A percentile compares a stretch with the other conserved stretches of the same genome.
Conservation (phyloP, 2,888 invertebrate species). For the Dryobotodes eremita region DNA sequence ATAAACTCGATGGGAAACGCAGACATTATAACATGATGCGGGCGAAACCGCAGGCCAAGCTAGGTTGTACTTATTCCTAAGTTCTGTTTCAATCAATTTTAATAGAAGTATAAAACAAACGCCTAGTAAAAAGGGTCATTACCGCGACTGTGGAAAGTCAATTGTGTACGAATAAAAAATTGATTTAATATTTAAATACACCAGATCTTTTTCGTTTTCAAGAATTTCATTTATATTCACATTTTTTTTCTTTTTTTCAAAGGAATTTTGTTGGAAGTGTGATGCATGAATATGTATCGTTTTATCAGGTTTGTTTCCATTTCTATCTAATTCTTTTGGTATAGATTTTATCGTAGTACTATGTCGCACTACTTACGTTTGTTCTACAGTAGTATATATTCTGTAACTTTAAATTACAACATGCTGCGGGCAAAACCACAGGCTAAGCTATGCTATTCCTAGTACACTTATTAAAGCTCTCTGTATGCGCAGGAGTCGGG, state of each 20-base stretch:
- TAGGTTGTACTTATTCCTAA: slow-evolving; percentile 3
- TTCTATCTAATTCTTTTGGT: neutral
- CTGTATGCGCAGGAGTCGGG: slow-evolving; percentile 60
- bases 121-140: neutral
- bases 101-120: neutral
- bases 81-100: neutral
- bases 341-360: neutral
- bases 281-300: neutral
- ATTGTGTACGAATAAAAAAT: neutral
- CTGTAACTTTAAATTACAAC: neutral
- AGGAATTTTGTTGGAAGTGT: neutral
- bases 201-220: neutral
- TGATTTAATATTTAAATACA: neutral
- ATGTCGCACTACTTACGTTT: neutral
- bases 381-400: neutral
- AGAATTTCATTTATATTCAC: neutral
- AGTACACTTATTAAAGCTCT: slow-evolving; percentile 54
- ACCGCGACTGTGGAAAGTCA: neutral
- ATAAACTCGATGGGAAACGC: slow-evolving; percentile 57
- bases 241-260: neutral
- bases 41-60: slow-evolving; percentile 52
- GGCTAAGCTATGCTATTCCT: slow-evolving; percentile 12
- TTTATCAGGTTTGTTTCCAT: neutral
- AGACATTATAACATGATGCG: slow-evolving; percentile 50
- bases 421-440: slow-evolving; percentile 41